Conservation (phyloP, 2,113 vertebrate species). For the Gorilla gorilla region DNA sequence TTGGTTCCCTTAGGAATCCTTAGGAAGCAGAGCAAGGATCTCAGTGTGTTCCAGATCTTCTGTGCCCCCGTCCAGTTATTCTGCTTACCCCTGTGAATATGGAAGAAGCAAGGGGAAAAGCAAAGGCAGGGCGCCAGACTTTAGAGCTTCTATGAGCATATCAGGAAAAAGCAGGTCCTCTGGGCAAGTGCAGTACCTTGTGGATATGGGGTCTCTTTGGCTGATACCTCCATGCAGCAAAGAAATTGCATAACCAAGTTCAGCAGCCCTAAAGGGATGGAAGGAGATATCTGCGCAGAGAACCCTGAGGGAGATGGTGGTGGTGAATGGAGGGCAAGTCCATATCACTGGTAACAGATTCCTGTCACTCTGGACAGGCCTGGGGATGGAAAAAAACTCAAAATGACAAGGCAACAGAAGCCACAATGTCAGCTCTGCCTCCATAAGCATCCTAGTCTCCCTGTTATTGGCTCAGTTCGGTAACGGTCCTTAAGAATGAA, state of each 20-base stretch:
- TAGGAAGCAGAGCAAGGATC: neutral
- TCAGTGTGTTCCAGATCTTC: neutral
- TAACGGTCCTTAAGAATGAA: neutral
- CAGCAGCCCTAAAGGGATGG: neutral
- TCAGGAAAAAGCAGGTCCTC: neutral
- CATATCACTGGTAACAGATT: neutral
- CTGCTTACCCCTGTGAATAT: neutral
- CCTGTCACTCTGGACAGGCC: neutral
- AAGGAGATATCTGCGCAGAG: neutral
- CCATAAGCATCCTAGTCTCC: neutral
- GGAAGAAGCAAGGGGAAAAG: fast-evolving
- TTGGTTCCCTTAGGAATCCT: neutral
- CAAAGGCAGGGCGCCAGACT: neutral
- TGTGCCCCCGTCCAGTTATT: neutral
- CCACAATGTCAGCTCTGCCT: neutral
- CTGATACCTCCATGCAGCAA: neutral
- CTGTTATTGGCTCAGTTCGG: fast-evolving
- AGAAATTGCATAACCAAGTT: neutral
- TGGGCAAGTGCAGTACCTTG: neutral
- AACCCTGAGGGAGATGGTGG: fast-evolving
- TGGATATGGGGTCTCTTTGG: fast-evolving
- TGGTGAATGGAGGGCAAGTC: fast-evolving
- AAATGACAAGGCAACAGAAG: neutral
- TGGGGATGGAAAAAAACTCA: neutral
- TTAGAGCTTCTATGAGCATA: fast-evolving